Conservation (phyloP, 2,888 invertebrate species). For the Galerucella pusilla region DNA sequence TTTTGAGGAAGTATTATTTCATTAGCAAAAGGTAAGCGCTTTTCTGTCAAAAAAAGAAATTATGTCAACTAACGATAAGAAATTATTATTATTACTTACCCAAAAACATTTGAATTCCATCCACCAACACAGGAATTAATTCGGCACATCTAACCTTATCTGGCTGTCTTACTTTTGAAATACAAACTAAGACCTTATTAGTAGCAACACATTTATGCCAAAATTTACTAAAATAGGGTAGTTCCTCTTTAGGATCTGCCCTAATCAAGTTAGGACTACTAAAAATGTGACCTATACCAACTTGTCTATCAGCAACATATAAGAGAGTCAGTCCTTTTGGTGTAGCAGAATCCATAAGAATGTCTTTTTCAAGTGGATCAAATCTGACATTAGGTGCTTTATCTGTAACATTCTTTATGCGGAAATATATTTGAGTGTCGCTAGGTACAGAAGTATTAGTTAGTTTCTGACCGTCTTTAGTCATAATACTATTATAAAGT, state of each 20-base stretch:
- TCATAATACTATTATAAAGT: slow-evolving; percentile 47
- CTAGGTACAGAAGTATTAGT: slow-evolving; percentile 39
- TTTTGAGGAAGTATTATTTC: slow-evolving; percentile 43
- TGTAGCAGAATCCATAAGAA: slow-evolving; percentile 40
- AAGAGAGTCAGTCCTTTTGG: slow-evolving; percentile 51
- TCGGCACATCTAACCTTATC: slow-evolving; percentile 49
- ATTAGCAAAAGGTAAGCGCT: slow-evolving; percentile 48
- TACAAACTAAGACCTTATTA: slow-evolving; percentile 55
- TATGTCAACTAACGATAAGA: neutral
- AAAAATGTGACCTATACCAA: slow-evolving; percentile 48
- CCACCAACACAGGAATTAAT: slow-evolving; percentile 49
- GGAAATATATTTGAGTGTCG: slow-evolving; percentile 11
- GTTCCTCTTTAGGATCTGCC: slow-evolving; percentile 47
- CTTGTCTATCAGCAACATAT: slow-evolving; percentile 50
- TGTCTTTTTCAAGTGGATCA: slow-evolving; percentile 45
- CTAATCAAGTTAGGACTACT: slow-evolving; percentile 45
- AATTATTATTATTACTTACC: slow-evolving; percentile 28
- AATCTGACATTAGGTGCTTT: slow-evolving; percentile 39
- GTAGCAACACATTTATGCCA: slow-evolving; percentile 57
- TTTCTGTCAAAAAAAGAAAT: slow-evolving; percentile 44
- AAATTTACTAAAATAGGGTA: slow-evolving; percentile 52
- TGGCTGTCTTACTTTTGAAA: slow-evolving; percentile 47
- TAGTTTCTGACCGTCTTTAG: slow-evolving; percentile 46
- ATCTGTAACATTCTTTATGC: slow-evolving; percentile 6
- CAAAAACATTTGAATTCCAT: slow-evolving; percentile 38